A percentile compares a stretch with the other conserved stretches of the same genome.
Conservation (phyloP, 2,113 vertebrate species). For the Neogale vison region DNA sequence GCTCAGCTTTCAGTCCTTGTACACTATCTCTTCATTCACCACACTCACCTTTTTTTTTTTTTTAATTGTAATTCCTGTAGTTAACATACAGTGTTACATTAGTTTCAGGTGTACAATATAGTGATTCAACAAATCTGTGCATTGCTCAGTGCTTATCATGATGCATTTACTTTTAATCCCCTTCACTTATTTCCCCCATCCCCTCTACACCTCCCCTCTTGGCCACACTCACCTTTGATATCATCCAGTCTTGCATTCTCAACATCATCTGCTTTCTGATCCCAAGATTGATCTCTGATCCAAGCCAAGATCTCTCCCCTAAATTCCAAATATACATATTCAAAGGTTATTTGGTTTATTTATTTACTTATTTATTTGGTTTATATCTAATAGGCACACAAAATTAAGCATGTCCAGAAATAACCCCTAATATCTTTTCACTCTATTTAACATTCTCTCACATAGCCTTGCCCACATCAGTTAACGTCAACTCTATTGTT, state of each 20-base stretch:
- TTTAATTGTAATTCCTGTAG: neutral
- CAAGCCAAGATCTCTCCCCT: neutral
- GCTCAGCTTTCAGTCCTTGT: neutral
- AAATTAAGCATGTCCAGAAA: neutral
- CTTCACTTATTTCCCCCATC: neutral
- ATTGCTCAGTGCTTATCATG: neutral
- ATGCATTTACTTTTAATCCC: neutral
- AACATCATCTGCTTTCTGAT: neutral
- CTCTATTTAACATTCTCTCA: neutral
- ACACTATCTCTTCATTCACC: neutral
- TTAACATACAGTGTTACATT: neutral
- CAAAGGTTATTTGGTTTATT: neutral
- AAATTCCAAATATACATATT: neutral
- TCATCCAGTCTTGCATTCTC: neutral
- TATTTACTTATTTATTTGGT: neutral
- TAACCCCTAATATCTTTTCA: neutral
- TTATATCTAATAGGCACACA: neutral
- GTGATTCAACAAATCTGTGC: neutral
- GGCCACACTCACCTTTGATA: neutral
- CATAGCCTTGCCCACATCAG: neutral
- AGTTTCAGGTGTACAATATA: neutral
- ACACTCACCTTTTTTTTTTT: neutral
- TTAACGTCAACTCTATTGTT: neutral
- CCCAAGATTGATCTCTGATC: neutral
- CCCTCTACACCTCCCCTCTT: neutral